phyloP scores from a whole-genome alignment of 2,888 invertebrate genomes.

The Tenthredo livida region DNA sequence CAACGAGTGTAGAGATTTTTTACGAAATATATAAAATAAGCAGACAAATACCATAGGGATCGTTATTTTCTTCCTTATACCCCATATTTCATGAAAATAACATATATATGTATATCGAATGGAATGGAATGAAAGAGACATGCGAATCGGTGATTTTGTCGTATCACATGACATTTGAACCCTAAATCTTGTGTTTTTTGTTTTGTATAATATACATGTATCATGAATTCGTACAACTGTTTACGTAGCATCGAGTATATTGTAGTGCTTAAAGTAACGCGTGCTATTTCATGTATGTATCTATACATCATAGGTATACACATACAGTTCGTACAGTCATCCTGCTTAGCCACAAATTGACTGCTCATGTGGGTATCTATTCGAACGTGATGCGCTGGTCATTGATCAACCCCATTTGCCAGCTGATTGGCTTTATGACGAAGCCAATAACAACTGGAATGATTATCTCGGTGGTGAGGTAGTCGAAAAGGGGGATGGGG shows the following conservation, averaged over 20 bases:
- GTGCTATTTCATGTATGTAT: neutral
- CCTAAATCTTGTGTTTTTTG: neutral
- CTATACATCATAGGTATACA: neutral
- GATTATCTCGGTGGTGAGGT: conserved; percentile 29
- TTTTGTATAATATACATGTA: neutral
- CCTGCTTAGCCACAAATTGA: conserved; percentile 48
- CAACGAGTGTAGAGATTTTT: neutral
- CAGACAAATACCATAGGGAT: neutral
- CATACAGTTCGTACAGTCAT: conserved; percentile 9
- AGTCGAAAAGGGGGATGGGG: neutral
- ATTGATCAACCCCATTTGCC: conserved; percentile 60
- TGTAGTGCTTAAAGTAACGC: neutral
- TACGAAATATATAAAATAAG: neutral
- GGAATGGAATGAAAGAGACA: neutral
- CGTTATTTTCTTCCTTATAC: neutral
- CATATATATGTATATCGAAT: neutral
- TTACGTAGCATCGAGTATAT: neutral
- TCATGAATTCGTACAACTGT: neutral
- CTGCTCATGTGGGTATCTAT: conserved; percentile 49
- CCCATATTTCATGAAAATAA: neutral
- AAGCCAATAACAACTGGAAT: conserved; percentile 57
- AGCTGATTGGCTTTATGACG: conserved; percentile 57
- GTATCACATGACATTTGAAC: neutral
- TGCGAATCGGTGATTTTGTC: neutral
- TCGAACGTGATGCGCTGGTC: conserved; percentile 53